Conservation (phyloP, 2,797 vertebrate genomes). For the Eleutherodactylus coqui region DNA sequence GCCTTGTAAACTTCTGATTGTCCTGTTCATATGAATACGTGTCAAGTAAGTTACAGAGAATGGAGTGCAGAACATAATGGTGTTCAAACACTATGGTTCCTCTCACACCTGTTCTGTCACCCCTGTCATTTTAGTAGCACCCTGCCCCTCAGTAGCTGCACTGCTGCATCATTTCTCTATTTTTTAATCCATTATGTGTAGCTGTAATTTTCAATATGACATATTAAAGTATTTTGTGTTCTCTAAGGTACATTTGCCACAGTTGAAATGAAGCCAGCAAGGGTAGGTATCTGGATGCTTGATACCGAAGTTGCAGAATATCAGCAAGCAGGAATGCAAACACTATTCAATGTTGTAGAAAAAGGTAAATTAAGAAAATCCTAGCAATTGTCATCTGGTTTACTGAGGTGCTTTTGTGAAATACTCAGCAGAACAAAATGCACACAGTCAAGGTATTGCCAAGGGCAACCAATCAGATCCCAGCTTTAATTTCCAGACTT, state of each 20-base stretch:
- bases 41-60: too few species aligned
- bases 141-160: too few species aligned
- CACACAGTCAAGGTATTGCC: too few species aligned
- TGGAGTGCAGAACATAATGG: too few species aligned
- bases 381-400: background rate
- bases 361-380: constrained; percentile 77
- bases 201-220: background rate
- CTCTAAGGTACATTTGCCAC: constrained; percentile 87
- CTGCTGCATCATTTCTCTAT: background rate
- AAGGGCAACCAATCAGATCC: too few species aligned
- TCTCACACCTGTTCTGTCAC: too few species aligned
- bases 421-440: background rate
- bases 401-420: background rate
- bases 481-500: too few species aligned
- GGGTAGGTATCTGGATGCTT: constrained; percentile 91
- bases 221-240: background rate
- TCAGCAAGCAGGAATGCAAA: constrained; percentile 90
- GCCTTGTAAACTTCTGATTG: too few species aligned
- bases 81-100: too few species aligned
- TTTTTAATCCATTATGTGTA: background rate
- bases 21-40: too few species aligned
- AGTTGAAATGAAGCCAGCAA: constrained; percentile 91
- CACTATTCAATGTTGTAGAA: constrained; percentile 88
- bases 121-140: too few species aligned
- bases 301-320: constrained; percentile 87